Evolutionary conservation across 2,888 invertebrate genomes (phyloP).

Genomic region (Lobophora halterata): DNA sequence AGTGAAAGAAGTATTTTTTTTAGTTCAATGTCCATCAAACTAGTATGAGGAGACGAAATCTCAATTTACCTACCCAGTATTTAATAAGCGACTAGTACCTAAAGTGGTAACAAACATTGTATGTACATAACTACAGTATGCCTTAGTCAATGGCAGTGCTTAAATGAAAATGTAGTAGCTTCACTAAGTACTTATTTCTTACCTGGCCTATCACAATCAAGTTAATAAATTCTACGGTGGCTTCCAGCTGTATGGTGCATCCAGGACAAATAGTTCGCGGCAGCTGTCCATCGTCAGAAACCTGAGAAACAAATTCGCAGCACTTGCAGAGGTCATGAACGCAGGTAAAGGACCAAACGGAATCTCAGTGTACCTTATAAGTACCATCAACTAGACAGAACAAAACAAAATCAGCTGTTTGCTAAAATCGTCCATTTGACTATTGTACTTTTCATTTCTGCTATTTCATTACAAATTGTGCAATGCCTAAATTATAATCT

Average conservation of each 20-base stretch:
- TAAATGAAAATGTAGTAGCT: constrained; percentile 4
- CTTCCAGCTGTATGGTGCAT: constrained; percentile 87
- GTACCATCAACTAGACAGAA: background rate
- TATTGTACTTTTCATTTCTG: background rate
- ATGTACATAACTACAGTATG: too few species aligned
- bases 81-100: too few species aligned
- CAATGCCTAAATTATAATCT: background rate
- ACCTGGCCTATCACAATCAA: constrained; percentile 86
- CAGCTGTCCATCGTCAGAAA: constrained; percentile 84
- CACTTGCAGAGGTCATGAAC: too few species aligned
- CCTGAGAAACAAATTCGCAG: constrained; percentile 62
- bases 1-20: background rate
- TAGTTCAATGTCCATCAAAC: background rate
- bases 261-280: constrained; percentile 88
- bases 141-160: too few species aligned
- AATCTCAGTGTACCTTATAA: too few species aligned
- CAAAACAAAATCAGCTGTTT: constrained; percentile 18
- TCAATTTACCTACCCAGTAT: too few species aligned
- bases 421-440: constrained; percentile 2
- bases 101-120: too few species aligned
- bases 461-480: background rate
- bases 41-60: too few species aligned
- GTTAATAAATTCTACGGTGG: constrained; percentile 87
- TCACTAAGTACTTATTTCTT: constrained; percentile 11
- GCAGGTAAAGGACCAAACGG: too few species aligned